Percentiles rank a stretch among this genome's conserved stretches.
Evolutionary conservation across 2,888 invertebrate species (phyloP).

Genomic region (Ectemnius cavifrons): DNA sequence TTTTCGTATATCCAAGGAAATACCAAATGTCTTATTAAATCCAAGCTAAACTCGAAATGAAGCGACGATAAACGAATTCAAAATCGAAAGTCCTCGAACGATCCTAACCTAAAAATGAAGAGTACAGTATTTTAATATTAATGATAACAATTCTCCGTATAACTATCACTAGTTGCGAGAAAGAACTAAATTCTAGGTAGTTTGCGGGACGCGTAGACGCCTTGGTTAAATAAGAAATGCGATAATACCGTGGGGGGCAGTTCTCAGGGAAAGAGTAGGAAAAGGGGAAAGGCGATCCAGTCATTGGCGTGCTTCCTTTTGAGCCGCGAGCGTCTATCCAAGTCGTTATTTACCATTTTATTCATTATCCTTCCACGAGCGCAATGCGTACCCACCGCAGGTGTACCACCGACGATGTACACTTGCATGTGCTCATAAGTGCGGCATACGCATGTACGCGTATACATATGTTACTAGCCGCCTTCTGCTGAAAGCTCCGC

Average conservation of each 20-base stretch:
- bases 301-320: slow-evolving; percentile 36
- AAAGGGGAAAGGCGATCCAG: slow-evolving; percentile 25
- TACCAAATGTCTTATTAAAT: too few relatives aligned
- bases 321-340: slow-evolving; percentile 37
- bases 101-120: too few relatives aligned
- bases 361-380: slow-evolving; percentile 56
- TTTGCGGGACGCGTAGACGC: slow-evolving; percentile 28
- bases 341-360: slow-evolving; percentile 64
- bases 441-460: background rate
- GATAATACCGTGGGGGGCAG: slow-evolving; percentile 52
- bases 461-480: too few relatives aligned
- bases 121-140: too few relatives aligned
- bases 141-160: too few relatives aligned
- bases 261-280: background rate
- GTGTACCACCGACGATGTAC: background rate
- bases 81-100: too few relatives aligned
- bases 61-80: too few relatives aligned
- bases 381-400: slow-evolving; percentile 16
- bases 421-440: background rate
- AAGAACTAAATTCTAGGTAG: too few relatives aligned
- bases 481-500: background rate
- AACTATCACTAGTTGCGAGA: too few relatives aligned
- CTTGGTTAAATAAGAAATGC: slow-evolving; percentile 63
- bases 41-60: too few relatives aligned
- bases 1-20: too few relatives aligned